A percentile compares a stretch with the other conserved stretches of the same genome.
Evolutionary conservation across 2,888 invertebrate species (phyloP).

Genomic region (Cheilosia variabilis): DNA sequence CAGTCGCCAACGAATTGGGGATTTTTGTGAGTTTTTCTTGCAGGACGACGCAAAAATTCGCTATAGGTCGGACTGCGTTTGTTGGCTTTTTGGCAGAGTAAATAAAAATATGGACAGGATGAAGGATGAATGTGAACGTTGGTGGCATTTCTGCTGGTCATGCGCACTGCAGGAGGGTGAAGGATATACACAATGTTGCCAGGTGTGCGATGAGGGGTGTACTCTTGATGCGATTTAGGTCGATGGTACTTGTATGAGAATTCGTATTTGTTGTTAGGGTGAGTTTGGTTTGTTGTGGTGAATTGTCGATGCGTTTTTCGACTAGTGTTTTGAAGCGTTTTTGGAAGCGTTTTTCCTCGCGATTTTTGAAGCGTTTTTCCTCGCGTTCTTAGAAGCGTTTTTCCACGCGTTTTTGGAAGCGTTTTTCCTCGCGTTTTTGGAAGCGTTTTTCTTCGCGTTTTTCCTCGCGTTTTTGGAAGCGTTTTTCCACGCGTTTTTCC

Average conservation of each 20-base stretch:
- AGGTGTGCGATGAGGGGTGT: neutral
- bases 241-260: neutral
- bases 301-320: neutral
- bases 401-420: too few species aligned
- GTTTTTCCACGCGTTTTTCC: too few species aligned
- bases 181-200: constrained; percentile 63
- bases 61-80: constrained; percentile 47
- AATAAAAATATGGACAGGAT: constrained; percentile 72
- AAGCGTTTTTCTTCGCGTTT: too few species aligned
- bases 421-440: too few species aligned
- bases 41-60: constrained; percentile 15
- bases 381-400: too few species aligned
- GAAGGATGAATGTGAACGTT: constrained; percentile 59
- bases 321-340: too few species aligned
- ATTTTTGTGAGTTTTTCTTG: neutral
- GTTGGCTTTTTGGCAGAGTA: constrained; percentile 71
- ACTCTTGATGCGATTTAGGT: neutral
- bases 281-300: neutral
- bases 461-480: too few species aligned
- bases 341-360: rapidly evolving
- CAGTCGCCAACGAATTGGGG: constrained; percentile 22
- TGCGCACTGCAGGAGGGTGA: constrained; percentile 49
- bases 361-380: too few species aligned
- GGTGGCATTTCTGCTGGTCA: constrained; percentile 57
- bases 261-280: neutral